Conservation (phyloP, 2,888 invertebrate species). For the Diaphora mendica region DNA sequence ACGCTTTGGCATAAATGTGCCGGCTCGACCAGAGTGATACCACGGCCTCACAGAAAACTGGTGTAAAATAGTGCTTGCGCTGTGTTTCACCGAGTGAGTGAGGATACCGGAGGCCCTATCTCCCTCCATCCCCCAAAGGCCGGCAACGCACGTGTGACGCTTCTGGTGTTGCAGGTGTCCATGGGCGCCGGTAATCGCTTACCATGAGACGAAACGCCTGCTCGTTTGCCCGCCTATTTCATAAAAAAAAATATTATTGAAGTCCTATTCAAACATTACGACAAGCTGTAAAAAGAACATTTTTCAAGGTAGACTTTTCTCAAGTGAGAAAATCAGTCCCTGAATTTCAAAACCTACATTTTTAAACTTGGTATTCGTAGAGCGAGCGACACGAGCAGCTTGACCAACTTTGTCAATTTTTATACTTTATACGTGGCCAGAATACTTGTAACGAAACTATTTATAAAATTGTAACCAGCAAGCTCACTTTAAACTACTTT, state of each 20-base stretch:
- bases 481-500: background rate
- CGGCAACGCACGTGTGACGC: too few relatives aligned
- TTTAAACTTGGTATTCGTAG: conserved; percentile 43
- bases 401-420: conserved; percentile 56
- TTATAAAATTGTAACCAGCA: conserved; percentile 34
- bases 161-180: too few relatives aligned
- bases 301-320: conserved; percentile 23
- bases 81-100: too few relatives aligned
- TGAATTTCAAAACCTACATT: conserved; percentile 36
- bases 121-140: too few relatives aligned
- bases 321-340: conserved; percentile 22
- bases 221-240: too few relatives aligned
- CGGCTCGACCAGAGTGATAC: too few relatives aligned
- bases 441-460: conserved; percentile 31
- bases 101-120: too few relatives aligned
- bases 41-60: too few relatives aligned
- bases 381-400: conserved; percentile 35
- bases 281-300: conserved; percentile 1
- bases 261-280: background rate
- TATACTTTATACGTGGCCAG: conserved; percentile 45
- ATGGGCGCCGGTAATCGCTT: too few relatives aligned
- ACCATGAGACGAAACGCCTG: too few relatives aligned
- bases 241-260: background rate
- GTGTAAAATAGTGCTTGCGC: too few relatives aligned
- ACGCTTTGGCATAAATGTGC: too few relatives aligned